phyloP scores from a whole-genome alignment of 2,113 vertebrate genomes.

The Eulacestoma nigropectus region DNA sequence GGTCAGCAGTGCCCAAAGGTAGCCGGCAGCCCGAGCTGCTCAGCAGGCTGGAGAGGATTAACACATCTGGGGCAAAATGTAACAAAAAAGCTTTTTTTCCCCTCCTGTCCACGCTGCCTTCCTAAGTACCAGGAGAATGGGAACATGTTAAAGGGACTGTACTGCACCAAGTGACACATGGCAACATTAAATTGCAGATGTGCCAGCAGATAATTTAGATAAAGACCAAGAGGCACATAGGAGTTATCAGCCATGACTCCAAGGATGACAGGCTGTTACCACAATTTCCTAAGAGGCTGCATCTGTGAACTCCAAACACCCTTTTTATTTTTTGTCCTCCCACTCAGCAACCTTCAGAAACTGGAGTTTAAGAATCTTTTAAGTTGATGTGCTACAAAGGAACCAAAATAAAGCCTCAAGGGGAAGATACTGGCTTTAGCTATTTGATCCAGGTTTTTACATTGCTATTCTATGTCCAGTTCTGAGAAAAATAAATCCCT shows the following conservation, averaged over 20 bases:
- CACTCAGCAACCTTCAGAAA: neutral
- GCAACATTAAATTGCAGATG: neutral
- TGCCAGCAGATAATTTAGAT: neutral
- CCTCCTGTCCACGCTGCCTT: neutral
- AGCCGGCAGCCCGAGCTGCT: neutral
- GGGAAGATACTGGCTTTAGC: neutral
- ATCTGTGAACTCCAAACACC: neutral
- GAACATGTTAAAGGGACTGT: rapidly evolving
- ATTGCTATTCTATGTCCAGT: neutral
- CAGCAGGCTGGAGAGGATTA: neutral
- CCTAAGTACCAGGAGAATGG: neutral
- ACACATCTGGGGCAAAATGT: neutral
- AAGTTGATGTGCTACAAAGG: conserved; percentile 28
- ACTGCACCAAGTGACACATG: neutral
- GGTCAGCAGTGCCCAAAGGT: neutral
- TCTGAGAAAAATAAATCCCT: neutral
- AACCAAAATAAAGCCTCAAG: conserved; percentile 5
- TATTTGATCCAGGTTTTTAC: conserved; percentile 36
- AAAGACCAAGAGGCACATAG: neutral
- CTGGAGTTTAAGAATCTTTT: neutral
- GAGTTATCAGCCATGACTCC: neutral
- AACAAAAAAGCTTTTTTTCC: neutral
- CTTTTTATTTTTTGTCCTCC: neutral
- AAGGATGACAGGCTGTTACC: conserved; percentile 7
- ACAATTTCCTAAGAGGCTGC: neutral